Base-by-base conservation (phyloP, 1,140 invertebrate genomes). In the Nasonia vitripennis region DNA sequence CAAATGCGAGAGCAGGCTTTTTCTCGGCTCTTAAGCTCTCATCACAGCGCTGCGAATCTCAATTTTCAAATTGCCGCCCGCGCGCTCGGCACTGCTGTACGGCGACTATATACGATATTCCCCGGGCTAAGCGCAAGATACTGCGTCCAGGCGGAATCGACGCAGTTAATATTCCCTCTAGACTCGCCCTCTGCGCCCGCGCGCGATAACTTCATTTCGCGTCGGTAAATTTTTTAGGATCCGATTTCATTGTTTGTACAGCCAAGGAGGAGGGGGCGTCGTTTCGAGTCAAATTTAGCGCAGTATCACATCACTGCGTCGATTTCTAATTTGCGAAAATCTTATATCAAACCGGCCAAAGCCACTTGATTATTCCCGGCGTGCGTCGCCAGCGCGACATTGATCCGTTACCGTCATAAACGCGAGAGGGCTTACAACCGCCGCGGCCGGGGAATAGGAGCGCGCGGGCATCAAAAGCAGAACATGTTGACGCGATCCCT, bases 1-100 rank as follows among this genome's bases (percentile, higher is more conserved):
- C 27, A 27, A 27, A 27, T 27, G 27, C 27, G 27, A 27, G 27
- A 27, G 1, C 27, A 27, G 27, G 37, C 41, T 74, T 74, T 17
- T 34, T 37, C 31, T 55, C 51, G 20, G 6, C 73, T 77, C 3
- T 77, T 77, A 77, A 77, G 74, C 74, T 77, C 45, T 45, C 74
- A 77, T 77, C 45, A 51, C 45, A 77, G 20, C 17, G 74, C 74
- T 77, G 41, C 51, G 74, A 77, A 77, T 77, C 74, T 77, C 74
- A 77, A 77, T 77, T 77, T 77, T 45, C 74, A 77, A 77, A n/a
- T 77, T 51, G n/a, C 27, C 27, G 27, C 27, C 27, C 27, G 27
- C 27, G 27, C 27, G 27, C 27, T 27, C 27, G 27, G 27, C 27
- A 41, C 34, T 27, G 1, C 27, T 27, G 27, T 27, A 4, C 2